These are phyloP conservation scores for Syrmaticus mikado DNA, from an alignment of 2,113 vertebrate species.

Conservation along the genomic window DNA sequence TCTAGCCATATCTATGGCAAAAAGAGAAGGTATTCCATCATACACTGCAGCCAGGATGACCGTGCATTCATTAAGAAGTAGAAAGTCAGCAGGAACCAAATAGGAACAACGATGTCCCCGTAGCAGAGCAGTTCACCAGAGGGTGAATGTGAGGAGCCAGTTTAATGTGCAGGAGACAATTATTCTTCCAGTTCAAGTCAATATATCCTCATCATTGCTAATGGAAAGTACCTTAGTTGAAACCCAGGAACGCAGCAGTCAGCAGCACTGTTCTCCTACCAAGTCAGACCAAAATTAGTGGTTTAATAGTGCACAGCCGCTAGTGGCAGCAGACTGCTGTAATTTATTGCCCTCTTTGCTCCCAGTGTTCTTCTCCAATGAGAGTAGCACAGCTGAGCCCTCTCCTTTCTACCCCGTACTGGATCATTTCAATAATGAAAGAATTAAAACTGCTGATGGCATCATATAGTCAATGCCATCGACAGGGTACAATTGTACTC, in stretches of 20 bases:
- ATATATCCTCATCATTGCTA: constrained; percentile 44
- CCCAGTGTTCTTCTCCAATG: not conserved
- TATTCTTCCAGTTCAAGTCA: not conserved
- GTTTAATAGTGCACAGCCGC: not conserved
- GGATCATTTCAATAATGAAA: not conserved
- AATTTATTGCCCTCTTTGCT: constrained; percentile 4
- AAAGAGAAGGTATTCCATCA: not conserved
- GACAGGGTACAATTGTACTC: not conserved
- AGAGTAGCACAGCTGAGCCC: not conserved
- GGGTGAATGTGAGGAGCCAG: not conserved
- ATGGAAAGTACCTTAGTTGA: constrained; percentile 10
- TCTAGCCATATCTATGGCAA: not conserved
- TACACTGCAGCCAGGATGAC: not conserved
- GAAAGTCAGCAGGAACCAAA: not conserved
- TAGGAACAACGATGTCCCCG: not conserved
- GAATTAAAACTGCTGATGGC: not conserved
- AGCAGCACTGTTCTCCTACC: not conserved
- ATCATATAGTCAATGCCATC: not conserved
- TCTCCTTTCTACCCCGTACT: not conserved
- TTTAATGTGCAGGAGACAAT: not conserved
- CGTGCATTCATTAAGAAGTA: not conserved
- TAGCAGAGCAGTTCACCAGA: not conserved
- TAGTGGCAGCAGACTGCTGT: not conserved
- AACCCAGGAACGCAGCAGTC: not conserved
- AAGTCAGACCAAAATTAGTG: not conserved